Evolutionary conservation across 2,888 invertebrate species (phyloP).

Genomic region (Phytoseiulus persimilis): DNA sequence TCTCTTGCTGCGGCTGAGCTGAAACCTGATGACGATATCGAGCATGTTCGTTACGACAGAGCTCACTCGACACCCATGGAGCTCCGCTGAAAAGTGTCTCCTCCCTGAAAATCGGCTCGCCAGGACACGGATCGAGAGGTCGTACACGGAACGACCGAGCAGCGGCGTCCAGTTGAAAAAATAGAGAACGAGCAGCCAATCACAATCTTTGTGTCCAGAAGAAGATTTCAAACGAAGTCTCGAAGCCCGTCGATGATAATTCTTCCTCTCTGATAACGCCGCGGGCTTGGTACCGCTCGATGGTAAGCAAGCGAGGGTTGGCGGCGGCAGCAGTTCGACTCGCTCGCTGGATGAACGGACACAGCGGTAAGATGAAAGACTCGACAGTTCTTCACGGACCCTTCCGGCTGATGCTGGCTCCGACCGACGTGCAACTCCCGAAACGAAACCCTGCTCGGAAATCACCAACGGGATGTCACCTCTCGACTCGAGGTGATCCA

Average conservation of each 20-base stretch:
- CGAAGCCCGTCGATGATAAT: background rate
- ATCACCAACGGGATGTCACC: background rate
- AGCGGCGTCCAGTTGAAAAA: background rate
- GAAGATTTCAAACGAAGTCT: background rate
- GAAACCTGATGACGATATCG: too few relatives aligned
- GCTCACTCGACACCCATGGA: too few relatives aligned
- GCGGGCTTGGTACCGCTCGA: background rate
- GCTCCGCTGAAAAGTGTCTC: too few relatives aligned
- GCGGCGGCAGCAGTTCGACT: background rate
- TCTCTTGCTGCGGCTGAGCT: background rate
- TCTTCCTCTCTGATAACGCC: background rate
- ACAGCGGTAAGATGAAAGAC: background rate
- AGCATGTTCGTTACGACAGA: too few relatives aligned
- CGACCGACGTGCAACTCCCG: background rate
- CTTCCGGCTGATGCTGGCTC: background rate
- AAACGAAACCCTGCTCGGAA: background rate
- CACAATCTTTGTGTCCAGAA: background rate
- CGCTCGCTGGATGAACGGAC: background rate
- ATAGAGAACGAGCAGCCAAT: background rate
- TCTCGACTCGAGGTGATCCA: background rate
- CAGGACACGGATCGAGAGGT: background rate
- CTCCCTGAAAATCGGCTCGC: too few relatives aligned
- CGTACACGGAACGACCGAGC: background rate
- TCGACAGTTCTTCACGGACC: background rate
- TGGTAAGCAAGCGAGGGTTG: slow-evolving; percentile 5